Evolutionary conservation across 2,888 invertebrate genomes (phyloP), one percentile per base, ranked within the genome.

Genomic region (Epinotia bilunana): DNA sequence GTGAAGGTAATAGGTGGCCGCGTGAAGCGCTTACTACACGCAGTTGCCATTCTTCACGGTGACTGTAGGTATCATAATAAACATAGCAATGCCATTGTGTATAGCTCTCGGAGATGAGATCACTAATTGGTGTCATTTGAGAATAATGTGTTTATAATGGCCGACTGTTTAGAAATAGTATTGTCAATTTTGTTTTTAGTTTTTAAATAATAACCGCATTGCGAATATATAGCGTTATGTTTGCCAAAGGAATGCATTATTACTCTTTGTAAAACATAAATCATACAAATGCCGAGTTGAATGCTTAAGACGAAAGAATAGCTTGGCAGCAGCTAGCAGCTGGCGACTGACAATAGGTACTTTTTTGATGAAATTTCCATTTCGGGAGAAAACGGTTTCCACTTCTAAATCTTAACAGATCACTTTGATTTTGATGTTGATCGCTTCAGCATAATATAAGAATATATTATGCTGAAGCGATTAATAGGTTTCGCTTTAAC

Each of bases 71-170:
- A n/a, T 61, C 46, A 69, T 69, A 58, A 68, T 46, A 69, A 69
- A 69, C 57, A 68, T 23, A 28, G 18, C 33, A 62, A 20, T 20
- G 62, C 33, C 12, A 62, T 62, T 62, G 61, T 60, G 69, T 23
- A 3, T 65, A 46, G 28, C 69, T 69, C 69, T 46, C 46, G 33
- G 43, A 58, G 46, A 60, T 60, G 69, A 69, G 16, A 46, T 69
- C 23, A 60, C 58, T 69, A 69, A 60, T 46, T 60, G 58, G n/a
- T 46, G 58, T 4, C 43, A 55, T 64, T 58, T 67, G 57, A 69
- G 58, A 60, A 46, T 69, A 46, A 69, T 69, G 53, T 18, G 72
- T 7, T 55, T 72, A 72, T 55, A 71, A 55, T 63, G 20, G 39
- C 55, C 11, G 16, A 72, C 63, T 72, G 63, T 72, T 72, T 63